Evolutionary conservation across 2,888 invertebrate genomes (phyloP).

Genomic region (Odontothrips loti): DNA sequence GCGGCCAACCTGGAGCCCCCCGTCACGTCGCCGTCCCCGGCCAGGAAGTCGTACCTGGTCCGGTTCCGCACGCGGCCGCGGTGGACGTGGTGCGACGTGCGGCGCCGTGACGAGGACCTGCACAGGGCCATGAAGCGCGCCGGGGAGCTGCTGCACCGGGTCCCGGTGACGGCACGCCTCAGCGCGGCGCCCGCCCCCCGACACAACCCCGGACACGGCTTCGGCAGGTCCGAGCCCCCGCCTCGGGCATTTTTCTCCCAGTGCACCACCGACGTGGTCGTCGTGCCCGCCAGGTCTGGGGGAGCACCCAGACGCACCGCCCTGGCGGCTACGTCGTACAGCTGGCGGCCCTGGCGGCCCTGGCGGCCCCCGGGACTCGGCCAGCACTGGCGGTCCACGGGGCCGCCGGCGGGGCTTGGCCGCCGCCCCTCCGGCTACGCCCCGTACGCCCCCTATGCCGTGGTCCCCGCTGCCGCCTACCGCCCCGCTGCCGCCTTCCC

Average conservation of each 20-base stretch:
- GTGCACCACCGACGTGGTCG: slow-evolving; percentile 35
- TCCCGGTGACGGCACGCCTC: no score
- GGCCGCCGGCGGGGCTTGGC: slow-evolving; percentile 31
- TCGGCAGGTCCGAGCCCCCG: slow-evolving; percentile 40
- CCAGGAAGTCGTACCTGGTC: background rate
- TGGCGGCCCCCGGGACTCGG: slow-evolving; percentile 28
- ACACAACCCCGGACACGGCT: background rate
- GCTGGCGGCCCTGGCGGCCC: slow-evolving; percentile 29
- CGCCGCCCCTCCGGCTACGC: slow-evolving; percentile 25
- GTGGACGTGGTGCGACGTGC: slow-evolving; percentile 21
- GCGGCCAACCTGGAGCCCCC: background rate
- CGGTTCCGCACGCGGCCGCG: slow-evolving; percentile 22
- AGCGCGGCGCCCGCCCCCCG: background rate
- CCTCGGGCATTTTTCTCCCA: slow-evolving; percentile 41
- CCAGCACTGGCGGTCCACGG: slow-evolving; percentile 4
- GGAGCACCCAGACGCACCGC: slow-evolving; percentile 31
- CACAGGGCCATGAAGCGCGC: background rate
- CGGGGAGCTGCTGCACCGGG: slow-evolving; percentile 31
- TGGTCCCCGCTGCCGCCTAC: slow-evolving; percentile 32
- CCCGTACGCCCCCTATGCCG: no score
- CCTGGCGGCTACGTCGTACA: slow-evolving; percentile 30
- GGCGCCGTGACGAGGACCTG: slow-evolving; percentile 34
- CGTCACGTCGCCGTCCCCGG: background rate
- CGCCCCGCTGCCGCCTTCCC: slow-evolving; percentile 36
- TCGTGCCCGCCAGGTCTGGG: slow-evolving; percentile 37